Base-by-base conservation (phyloP, 1,140 invertebrate species). In the Tribolium madens region DNA sequence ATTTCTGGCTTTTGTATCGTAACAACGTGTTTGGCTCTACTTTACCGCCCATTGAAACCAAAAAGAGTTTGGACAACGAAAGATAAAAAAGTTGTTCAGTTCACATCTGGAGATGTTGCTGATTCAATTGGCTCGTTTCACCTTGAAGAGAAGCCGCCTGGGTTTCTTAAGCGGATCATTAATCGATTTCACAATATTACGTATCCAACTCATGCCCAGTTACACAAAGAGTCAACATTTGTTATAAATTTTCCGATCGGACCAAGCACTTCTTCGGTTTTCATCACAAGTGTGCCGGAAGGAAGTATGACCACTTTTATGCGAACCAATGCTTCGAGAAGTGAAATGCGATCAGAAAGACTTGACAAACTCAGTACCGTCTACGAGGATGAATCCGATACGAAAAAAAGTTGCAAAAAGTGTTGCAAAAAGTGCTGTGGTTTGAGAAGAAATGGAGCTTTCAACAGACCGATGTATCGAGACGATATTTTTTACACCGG, bases 401-500 rank as follows among this genome's bases (percentile, higher is more conserved):
- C 50, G 14, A 73, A n/a, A 13, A 73, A 77, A 17, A 9, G 12
- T 71, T 47, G 57, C 10, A 17, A 13, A 13, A 64, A 36, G 14
- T 75, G 48, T 70, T 48, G 26, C n/a, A 52, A 18, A 7, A 69
- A 53, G 14, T 57, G 52, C 21, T 57, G 9, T 7, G n/a, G n/a
- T n/a, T n/a, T n/a, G n/a, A n/a, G n/a, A n/a, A n/a, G n/a, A n/a
- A n/a, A n/a, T n/a, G 69, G 12, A 9, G 33, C 36, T 21, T 10
- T 71, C 87, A 33, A 90, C 21, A 86, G 93, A 50, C 93, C 94
- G 13, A 89, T 95, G 84, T 95, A 95, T 84, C 88, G 95, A 76
- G 94, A 96, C 83, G 95, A 96, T 82, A 95, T 96, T 75, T 96
- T 96, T 88, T 96, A 95, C 81, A 90, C 91, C n/a, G 94, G 93